Percentiles rank a stretch among this genome's conserved stretches.
These are phyloP conservation scores for Clinocottus analis DNA, from an alignment of 2,113 vertebrate genomes.

Conservation along the genomic window DNA sequence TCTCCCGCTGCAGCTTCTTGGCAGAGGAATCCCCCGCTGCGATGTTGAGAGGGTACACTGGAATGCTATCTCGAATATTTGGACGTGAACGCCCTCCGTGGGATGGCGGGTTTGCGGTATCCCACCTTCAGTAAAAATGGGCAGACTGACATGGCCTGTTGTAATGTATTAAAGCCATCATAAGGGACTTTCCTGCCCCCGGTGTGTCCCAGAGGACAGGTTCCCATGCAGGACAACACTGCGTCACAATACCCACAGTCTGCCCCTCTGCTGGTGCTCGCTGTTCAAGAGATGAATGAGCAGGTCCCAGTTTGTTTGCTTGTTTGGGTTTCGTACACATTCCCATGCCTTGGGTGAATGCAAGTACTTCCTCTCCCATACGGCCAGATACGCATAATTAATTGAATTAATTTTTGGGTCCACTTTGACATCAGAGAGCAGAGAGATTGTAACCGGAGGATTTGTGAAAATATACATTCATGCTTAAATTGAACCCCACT, in stretches of 20 bases:
- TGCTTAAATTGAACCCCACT: conserved; percentile 32
- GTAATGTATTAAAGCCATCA: conserved; percentile 19
- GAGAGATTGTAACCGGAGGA: conserved; percentile 61
- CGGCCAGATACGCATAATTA: conserved; percentile 75
- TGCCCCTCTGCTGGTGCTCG: conserved; percentile 28
- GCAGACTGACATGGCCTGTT: conserved; percentile 46
- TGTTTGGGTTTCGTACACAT: conserved; percentile 75
- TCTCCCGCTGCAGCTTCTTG: conserved; percentile 49
- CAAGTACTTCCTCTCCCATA: conserved; percentile 79
- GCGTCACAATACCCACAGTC: conserved; percentile 11
- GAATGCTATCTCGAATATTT: conserved; percentile 62
- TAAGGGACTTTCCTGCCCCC: conserved; percentile 34
- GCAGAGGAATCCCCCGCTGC: conserved; percentile 26
- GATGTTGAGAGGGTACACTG: conserved; percentile 40
- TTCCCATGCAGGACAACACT: conserved; percentile 47
- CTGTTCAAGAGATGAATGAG: conserved; percentile 37
- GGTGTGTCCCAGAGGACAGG: conserved; percentile 53
- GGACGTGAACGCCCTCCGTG: conserved; percentile 32
- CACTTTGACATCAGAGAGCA: conserved; percentile 54
- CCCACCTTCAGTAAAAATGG: conserved; percentile 31
- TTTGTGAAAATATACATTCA: conserved; percentile 78
- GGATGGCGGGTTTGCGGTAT: conserved; percentile 33
- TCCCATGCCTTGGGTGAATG: conserved; percentile 75
- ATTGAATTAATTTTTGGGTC: conserved; percentile 66
- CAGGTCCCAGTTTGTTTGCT: conserved; percentile 67